Conservation (phyloP, 1,140 invertebrate genomes). For the Varroa destructor region DNA sequence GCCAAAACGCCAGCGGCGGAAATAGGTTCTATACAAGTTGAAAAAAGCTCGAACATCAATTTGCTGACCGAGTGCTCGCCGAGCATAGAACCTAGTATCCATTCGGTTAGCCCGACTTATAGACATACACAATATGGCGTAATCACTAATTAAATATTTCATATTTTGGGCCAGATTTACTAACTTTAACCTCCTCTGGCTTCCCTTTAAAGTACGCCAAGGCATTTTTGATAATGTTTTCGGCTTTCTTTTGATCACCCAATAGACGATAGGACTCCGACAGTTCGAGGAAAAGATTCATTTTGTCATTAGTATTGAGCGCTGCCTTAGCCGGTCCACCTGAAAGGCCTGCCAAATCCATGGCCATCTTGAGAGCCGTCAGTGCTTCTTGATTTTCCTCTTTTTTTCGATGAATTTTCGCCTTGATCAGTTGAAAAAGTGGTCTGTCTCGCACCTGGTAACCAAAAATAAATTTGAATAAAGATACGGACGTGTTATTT, state of each 20-base stretch:
- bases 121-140: too few relatives aligned
- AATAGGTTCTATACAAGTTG: too few relatives aligned
- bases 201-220: conserved; percentile 59
- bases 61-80: too few relatives aligned
- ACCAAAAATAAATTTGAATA: neutral
- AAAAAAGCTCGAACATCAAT: too few relatives aligned
- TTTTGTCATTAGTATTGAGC: conserved; percentile 59
- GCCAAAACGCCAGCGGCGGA: too few relatives aligned
- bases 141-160: too few relatives aligned
- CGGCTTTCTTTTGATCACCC: conserved; percentile 58
- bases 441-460: conserved; percentile 63
- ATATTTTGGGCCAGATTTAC: too few relatives aligned
- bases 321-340: conserved; percentile 38
- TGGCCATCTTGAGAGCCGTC: conserved; percentile 56
- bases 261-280: conserved; percentile 59
- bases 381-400: conserved; percentile 58
- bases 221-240: conserved; percentile 65
- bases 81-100: too few relatives aligned
- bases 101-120: too few relatives aligned
- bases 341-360: conserved; percentile 43
- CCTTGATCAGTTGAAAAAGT: conserved; percentile 71
- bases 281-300: conserved; percentile 72
- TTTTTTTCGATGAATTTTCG: conserved; percentile 62
- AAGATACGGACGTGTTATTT: conserved; percentile 3
- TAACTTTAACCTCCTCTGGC: conserved; percentile 52